Conservation (phyloP, 2,797 vertebrate species). For the Craterocephalus amniculus region DNA sequence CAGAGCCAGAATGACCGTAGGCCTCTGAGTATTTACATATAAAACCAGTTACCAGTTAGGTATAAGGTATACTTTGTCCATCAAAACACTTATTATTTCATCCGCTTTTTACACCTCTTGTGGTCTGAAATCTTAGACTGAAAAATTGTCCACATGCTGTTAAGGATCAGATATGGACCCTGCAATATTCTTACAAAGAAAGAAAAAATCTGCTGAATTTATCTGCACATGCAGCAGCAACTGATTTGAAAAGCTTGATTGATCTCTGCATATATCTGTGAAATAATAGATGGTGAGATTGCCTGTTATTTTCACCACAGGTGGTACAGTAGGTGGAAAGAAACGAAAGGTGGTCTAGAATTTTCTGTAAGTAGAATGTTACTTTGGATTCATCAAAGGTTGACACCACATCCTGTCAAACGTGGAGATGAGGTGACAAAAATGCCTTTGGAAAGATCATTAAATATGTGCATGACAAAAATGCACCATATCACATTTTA, state of each 20-base stretch:
- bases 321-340: constrained; percentile 69
- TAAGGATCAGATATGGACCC: constrained; percentile 20
- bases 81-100: background rate
- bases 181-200: background rate
- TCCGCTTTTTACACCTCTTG: background rate
- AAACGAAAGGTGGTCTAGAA: constrained; percentile 57
- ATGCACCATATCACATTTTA: constrained; percentile 23
- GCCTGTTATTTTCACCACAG: constrained; percentile 67
- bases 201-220: constrained; percentile 8
- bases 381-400: constrained; percentile 55
- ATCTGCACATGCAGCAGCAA: constrained; percentile 10
- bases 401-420: constrained; percentile 49
- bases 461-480: constrained; percentile 53
- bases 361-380: constrained; percentile 68
- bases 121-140: background rate
- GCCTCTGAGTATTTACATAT: background rate
- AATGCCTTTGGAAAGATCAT: constrained; percentile 50
- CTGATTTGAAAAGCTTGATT: constrained; percentile 52
- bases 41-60: background rate
- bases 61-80: background rate
- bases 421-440: constrained; percentile 34
- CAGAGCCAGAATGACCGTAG: background rate
- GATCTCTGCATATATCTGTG: constrained; percentile 51
- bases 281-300: constrained; percentile 66
- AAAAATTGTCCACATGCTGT: constrained; percentile 5